phyloP scores from a whole-genome alignment of 2,797 vertebrate genomes.

The Cryptoprocta ferox region DNA sequence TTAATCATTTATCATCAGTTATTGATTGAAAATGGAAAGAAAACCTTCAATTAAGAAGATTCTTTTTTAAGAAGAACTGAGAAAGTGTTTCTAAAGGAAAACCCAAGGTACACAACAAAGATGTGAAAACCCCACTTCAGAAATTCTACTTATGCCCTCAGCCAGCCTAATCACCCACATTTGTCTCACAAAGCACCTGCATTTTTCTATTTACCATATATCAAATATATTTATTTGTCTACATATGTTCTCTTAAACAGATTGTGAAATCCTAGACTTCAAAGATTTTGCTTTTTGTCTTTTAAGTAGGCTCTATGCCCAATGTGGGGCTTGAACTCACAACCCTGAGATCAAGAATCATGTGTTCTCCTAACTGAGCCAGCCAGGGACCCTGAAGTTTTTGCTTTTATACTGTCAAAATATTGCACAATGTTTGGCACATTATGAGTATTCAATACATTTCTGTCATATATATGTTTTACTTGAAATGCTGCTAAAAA shows the following conservation, averaged over 20 bases:
- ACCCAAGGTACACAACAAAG: not conserved
- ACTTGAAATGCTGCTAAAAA: not conserved
- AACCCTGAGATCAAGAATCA: too few relatives aligned
- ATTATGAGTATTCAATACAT: not conserved
- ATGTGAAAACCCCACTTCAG: not conserved
- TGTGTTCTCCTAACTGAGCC: too few relatives aligned
- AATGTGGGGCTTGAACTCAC: too few relatives aligned
- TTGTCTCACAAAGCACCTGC: not conserved
- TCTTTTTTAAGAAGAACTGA: not conserved
- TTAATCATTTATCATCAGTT: not conserved
- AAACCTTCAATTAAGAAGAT: not conserved
- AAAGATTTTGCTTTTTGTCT: not conserved
- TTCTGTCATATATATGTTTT: not conserved
- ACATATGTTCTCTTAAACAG: conserved; percentile 9
- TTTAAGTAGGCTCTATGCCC: not conserved
- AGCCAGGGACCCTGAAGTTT: not conserved
- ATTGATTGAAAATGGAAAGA: not conserved
- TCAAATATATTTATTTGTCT: not conserved
- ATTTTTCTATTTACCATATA: not conserved
- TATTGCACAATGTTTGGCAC: not conserved
- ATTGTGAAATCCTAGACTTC: not conserved
- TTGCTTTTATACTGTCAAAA: not conserved
- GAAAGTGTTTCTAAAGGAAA: not conserved
- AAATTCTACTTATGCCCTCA: not conserved
- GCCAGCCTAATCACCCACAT: not conserved